Base-by-base conservation (phyloP, 2,888 invertebrate species). In the Dexiosoma caninum region DNA sequence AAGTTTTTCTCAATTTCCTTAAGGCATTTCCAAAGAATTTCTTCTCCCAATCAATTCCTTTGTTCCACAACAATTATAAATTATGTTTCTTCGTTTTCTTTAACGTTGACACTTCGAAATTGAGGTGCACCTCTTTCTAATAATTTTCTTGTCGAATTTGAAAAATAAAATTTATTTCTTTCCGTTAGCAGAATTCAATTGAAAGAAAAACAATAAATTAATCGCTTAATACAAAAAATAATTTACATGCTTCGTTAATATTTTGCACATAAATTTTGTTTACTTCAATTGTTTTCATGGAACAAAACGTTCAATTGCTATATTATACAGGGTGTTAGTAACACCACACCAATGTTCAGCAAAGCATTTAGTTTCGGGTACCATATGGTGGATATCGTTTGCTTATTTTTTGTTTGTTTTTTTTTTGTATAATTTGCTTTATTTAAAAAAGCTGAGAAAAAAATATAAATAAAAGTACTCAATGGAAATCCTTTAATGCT, bases 181-280 rank as follows among this genome's bases (percentile, higher is more conserved):
- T 42, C 7, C 27, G 44, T 19, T 37, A 8, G n/a, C n/a, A n/a
- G n/a, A n/a, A n/a, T n/a, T n/a, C 16, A 12, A 12, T 12, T 32
- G 9, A 5, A 37, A 62, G 55, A 71, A 66, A 49, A 37, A 77
- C 77, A 79, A 79, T 77, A 80, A 79, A 79, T 80, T 70, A 79
- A 82, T 80, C 77, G 77, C 69, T 62, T 76, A 76, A 81, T 83
- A 70, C 78, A 83, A 76, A 78, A n/a, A 71, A 62, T 78, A 67
- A 81, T 80, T 81, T 83, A 64, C 72, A 83, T 59, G 82, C 69
- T 78, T 83, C 82, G 75, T 83, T 83, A 72, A 70, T 67, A 81
- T 64, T 77, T 81, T 55, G 76, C 72, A 76, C 70, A 64, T 71
- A 70, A 57, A 71, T 64, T 70, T 57, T 35, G 30, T 32, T 60